Conservation (phyloP, 2,888 invertebrate genomes). For the Glomeris marginata region DNA sequence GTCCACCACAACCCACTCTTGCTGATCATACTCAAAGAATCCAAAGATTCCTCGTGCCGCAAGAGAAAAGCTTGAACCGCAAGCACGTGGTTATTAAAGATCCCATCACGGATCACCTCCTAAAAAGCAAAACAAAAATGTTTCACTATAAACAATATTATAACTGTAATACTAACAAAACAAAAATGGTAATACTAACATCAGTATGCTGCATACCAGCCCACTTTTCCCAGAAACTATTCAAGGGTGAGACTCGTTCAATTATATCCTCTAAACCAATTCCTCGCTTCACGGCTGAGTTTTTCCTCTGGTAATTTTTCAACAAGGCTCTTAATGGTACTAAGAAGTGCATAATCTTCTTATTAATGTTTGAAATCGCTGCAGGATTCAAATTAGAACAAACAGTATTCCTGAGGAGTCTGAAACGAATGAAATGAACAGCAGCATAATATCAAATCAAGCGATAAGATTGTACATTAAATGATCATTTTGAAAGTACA, state of each 20-base stretch:
- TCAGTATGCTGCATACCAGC: background rate
- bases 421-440: too few species aligned
- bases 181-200: background rate
- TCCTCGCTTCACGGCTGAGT: too few species aligned
- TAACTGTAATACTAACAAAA: background rate
- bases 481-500: too few species aligned
- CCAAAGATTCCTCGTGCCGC: background rate
- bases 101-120: slow-evolving; percentile 4
- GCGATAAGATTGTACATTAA: too few species aligned
- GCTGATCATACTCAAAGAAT: background rate
- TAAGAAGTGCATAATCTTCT: slow-evolving; percentile 1
- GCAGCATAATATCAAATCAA: too few species aligned
- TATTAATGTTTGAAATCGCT: background rate
- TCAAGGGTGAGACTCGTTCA: background rate
- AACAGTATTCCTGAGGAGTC: too few species aligned
- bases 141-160: background rate
- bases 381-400: too few species aligned
- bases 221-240: background rate
- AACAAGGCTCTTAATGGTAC: background rate
- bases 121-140: background rate
- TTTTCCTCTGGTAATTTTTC: background rate
- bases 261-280: too few species aligned
- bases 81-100: background rate
- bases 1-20: background rate
- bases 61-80: background rate